Evolutionary conservation across 2,888 invertebrate species (phyloP).

Genomic region (Acrobasis consociella): DNA sequence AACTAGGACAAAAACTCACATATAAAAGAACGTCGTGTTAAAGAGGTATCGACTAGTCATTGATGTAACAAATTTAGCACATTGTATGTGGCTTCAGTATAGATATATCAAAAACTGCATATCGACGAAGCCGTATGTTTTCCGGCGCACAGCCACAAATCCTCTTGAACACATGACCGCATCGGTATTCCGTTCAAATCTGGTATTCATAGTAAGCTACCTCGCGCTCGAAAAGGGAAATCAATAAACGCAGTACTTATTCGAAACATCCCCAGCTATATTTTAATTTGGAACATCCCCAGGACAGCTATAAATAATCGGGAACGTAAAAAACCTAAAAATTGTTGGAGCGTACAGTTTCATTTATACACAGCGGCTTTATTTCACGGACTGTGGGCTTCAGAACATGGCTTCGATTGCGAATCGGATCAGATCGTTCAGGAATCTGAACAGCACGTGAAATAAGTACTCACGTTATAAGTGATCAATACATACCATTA

Average conservation of each 20-base stretch:
- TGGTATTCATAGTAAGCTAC: neutral
- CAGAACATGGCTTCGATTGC: conserved; percentile 32
- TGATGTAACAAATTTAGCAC: too few relatives aligned
- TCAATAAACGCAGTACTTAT: conserved; percentile 33
- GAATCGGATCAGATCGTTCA: conserved; percentile 13
- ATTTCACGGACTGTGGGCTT: conserved; percentile 56
- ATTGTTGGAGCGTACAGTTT: conserved; percentile 51
- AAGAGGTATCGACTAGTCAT: too few relatives aligned
- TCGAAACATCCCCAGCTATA: conserved; percentile 35
- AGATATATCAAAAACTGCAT: too few relatives aligned
- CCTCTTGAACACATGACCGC: neutral
- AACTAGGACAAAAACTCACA: too few relatives aligned
- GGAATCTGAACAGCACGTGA: neutral
- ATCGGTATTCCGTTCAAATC: neutral
- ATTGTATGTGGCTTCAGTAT: too few relatives aligned
- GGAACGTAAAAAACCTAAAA: conserved; percentile 48
- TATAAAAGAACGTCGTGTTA: too few relatives aligned
- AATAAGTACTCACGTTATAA: neutral
- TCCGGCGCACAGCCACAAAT: neutral
- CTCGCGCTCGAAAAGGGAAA: conserved; percentile 11
- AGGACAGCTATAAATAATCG: conserved; percentile 49
- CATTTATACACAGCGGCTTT: conserved; percentile 64
- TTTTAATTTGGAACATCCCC: conserved; percentile 40
- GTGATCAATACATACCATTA: too few relatives aligned
- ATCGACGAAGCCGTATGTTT: too few relatives aligned